Evolutionary conservation across 2,113 vertebrate species (phyloP).

Genomic region (Prinia subflava): DNA sequence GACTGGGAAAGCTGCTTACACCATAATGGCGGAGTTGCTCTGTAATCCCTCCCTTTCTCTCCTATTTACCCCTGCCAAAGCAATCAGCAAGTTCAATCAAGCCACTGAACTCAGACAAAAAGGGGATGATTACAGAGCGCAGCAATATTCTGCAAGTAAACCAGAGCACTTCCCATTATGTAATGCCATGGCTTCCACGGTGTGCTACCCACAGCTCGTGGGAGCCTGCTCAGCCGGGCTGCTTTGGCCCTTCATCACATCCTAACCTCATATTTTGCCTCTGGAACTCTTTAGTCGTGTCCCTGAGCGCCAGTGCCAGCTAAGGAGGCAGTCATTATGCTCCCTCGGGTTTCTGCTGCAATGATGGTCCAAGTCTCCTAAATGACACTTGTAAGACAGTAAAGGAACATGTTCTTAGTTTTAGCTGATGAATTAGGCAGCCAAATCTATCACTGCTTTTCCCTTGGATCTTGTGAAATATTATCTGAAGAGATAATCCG

Average conservation of each 20-base stretch:
- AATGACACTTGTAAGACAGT: neutral
- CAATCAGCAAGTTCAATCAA: slow-evolving; percentile 25
- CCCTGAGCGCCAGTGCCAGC: neutral
- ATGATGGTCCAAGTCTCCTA: neutral
- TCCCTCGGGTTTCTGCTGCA: neutral
- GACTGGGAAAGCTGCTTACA: neutral
- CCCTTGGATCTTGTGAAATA: slow-evolving; percentile 26
- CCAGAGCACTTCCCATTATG: slow-evolving; percentile 12
- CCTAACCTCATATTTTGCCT: neutral
- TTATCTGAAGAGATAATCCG: slow-evolving; percentile 4
- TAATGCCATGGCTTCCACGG: neutral
- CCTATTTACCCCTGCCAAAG: neutral
- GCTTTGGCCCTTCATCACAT: neutral
- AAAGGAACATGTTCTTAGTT: neutral
- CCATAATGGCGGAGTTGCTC: neutral
- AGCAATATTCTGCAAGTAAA: neutral
- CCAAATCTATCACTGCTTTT: neutral
- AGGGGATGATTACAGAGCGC: neutral
- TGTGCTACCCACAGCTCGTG: neutral
- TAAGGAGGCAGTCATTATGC: neutral
- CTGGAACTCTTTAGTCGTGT: neutral
- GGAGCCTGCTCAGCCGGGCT: neutral
- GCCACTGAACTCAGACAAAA: neutral
- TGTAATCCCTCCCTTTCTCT: neutral
- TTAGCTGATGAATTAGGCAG: neutral